phyloP scores from a whole-genome alignment of 2,113 vertebrate genomes.

The Dendrocopos noguchii region DNA sequence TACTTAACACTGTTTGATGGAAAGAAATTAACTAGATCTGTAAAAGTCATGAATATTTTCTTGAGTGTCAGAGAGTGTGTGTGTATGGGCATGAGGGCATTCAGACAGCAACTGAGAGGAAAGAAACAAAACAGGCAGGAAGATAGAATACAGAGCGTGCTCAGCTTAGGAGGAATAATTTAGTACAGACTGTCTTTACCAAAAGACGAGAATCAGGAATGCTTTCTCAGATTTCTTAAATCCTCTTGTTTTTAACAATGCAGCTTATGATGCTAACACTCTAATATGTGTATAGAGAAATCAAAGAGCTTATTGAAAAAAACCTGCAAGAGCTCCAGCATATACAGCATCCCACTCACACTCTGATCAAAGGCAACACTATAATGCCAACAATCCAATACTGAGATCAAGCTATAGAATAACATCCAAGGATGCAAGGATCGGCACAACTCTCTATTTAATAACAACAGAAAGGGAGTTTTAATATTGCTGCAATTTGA shows the following conservation, averaged over 20 bases:
- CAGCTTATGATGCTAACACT: not conserved
- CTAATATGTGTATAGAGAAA: not conserved
- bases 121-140: not conserved
- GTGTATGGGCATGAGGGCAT: not conserved
- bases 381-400: not conserved
- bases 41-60: not conserved
- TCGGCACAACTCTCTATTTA: not conserved
- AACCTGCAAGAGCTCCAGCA: not conserved
- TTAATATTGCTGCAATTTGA: not conserved
- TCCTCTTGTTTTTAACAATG: not conserved
- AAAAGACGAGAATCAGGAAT: not conserved
- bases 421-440: not conserved
- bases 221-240: not conserved
- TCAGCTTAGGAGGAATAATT: not conserved
- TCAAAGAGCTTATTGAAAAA: conserved; percentile 4
- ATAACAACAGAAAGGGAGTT: not conserved
- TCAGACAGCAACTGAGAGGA: not conserved
- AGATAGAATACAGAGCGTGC: not conserved
- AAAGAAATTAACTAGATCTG: not conserved
- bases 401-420: not conserved
- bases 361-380: conserved; percentile 39
- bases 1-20: not conserved
- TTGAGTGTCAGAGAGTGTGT: not conserved
- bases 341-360: not conserved
- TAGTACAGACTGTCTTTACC: not conserved